Base-by-base conservation (phyloP, 2,113 vertebrate species). In the Pithys albifrons region DNA sequence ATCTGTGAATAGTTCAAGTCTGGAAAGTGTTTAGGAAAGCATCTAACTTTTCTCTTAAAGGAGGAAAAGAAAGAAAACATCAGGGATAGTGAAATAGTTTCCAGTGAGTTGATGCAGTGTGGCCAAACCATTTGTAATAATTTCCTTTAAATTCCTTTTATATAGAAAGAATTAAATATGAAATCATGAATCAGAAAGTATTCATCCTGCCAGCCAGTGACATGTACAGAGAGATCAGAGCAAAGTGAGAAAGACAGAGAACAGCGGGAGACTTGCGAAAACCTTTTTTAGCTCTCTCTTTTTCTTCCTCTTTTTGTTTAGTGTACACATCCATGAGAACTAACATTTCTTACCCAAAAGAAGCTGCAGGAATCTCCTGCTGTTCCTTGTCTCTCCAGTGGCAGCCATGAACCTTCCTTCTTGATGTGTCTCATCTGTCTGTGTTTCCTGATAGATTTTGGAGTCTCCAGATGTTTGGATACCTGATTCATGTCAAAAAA, bases 381-480 rank as follows among this genome's bases (percentile, higher is more conserved):
- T 96, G 93, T 90, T 97, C 90, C 62, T 73, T 89, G 77, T 86
- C 94, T 91, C 33, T 93, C 45, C 25, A 0, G 41, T 73, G 65
- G 77, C 85, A 95, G 73, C 71, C 83, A 59, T 77, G 57, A 95
- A 91, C 85, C 85, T 95, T 95, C 82, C 93, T 95, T 64, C 93
- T 65, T 86, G 89, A 88, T 72, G 12, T 49, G 17, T 88, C 87
- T 93, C 95, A 91, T 95, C 93, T 95, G 86, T 93, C 71, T 95
- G 48, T 85, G 55, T 31, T 96, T 97, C 95, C 95, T 96, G 95
- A 94, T 95, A 89, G 85, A 89, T 95, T 93, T 97, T 94, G 91
- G 78, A 95, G 64, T 85, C 75, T 65, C 58, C 81, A 62, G 70
- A 93, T 88, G 89, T 91, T 95, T 92, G 76, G 69, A 94, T 94